Evolutionary conservation across 37 sponge, comb jelly and placozoan genomes (phyloP), one percentile per base, ranked within the genome.

Genomic region (Ephydatia muelleri): DNA sequence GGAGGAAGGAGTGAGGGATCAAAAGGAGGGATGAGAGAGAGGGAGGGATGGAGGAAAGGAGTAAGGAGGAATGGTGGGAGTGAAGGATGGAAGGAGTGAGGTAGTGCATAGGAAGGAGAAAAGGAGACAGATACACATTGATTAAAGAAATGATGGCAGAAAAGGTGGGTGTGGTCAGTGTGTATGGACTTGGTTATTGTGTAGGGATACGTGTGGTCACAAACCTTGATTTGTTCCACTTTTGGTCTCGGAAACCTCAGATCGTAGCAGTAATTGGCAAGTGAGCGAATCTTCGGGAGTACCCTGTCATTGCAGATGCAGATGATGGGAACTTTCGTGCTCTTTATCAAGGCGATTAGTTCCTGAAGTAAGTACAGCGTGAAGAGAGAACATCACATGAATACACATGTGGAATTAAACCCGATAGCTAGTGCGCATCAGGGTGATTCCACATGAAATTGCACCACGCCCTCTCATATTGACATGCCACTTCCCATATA

Each of bases 241-340:
- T 87, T 71, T 2, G 99, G 99, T 19, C 75, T 89, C 2, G 85
- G 80, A 78, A 97, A 97, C 27, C 96, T 67, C 34, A 99, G 90
- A 68, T 97, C 97, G 48, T 78, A 95, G 79, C 99, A 99, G 79
- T 99, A 80, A 80, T 93, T 97, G 29, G 92, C 89, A 0, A 99
- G 92, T 49, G 95, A 95, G 28, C 99, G 89, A 38, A 99, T 93
- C 80, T 98, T 98, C 28, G 84, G 82, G 31, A 85, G 85, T 33
- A 93, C 88, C 12, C 97, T 76, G 79, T 99, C 96, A 72, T 99
- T 99, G 84, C 99, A 99, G 80, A 99, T 99, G 69, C 99, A 98
- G 26, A 99, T 97, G 76, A 99, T 91, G 22, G 99, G 99, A 23
- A 99, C 76, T 25, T 69, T 82, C 21, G 96, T 83, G 21, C 81